Evolutionary conservation across 2,888 invertebrate genomes (phyloP), one percentile per base, ranked within the genome.

Genomic region (Tiliacea citrago): DNA sequence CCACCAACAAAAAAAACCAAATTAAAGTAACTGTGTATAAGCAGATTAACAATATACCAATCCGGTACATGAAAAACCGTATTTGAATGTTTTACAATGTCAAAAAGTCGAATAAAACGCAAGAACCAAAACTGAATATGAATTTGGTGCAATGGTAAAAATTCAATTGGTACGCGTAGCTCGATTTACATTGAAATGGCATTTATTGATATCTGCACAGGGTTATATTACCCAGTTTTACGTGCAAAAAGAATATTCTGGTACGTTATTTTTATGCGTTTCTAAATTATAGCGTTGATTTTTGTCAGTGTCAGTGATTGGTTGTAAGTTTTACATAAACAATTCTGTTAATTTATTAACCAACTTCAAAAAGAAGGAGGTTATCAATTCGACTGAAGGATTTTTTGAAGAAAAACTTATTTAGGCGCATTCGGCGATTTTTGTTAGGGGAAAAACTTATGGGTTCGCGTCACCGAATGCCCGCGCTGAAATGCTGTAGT

Each of bases 101-200:
- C 61, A 42, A 84, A 75, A 82, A 71, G 42, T 82, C 49, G 57
- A 49, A 73, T 79, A 68, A 77, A 83, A 79, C 61, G 62, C 68
- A 65, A 68, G 71, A 58, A 55, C 74, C 68, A 62, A 68, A 74
- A 74, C 77, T 79, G 79, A 79, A 87, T 86, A 74, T 75, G 73
- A 83, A 81, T 82, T 66, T 53, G 68, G 51, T 78, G 68, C 73
- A 73, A 76, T 76, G 61, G 69, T 67, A 76, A 58, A 66, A 81
- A 85, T 85, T 83, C 72, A 87, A 82, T 85, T 71, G 66, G 71
- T 71, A 57, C 72, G 71, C 75, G 81, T 73, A 74, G n/a, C 71
- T 49, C 69, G 62, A 87, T 86, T 85, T 85, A 81, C 81, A 85
- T 86, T 66, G 62, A 75, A 85, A 86, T 86, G 75, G 75, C 73